Base-by-base conservation (phyloP, 64 coral and sea anemone genomes). In the Montipora cactus region DNA sequence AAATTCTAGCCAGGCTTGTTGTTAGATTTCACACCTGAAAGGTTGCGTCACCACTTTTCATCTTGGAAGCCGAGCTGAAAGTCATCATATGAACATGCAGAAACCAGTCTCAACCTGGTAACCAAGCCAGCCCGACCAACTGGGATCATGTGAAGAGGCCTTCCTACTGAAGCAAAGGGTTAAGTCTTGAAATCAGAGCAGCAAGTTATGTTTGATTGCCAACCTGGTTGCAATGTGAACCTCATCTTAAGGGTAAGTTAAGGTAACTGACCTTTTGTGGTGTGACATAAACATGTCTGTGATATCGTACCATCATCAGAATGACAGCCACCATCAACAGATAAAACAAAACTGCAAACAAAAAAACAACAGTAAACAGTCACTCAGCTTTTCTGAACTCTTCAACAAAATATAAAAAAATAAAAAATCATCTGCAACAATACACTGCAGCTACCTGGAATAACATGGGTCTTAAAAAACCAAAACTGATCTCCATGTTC, bases 401-500 rank as follows among this genome's bases (percentile, higher is more conserved):
- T 9, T 71, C 10, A 23, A 4, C 18, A 21, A 67, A 67, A 4
- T 14, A 18, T 67, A 13, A 67, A 14, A 67, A 75, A 20, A 22
- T 18, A 22, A 15, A 44, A 18, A 67, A 25, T 20, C 18, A 48
- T 1, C 11, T 49, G 13, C 16, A 87, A 18, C 44, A n/a, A 45
- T 45, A 57, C 19, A 49, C 37, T 37, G 22, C 19, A 23, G 18
- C 19, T 99, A 99, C 98, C 98, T 87, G 95, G 95, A 80, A 92
- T 99, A 21, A 99, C 92, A 76, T 99, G 95, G 49, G 92, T 99
- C 47, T 92, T 99, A 69, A 96, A 99, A 81, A 99, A 99, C 75
- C 83, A 49, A 76, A 96, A 95, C 87, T 78, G 78, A 53, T 99
- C 93, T n/a, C 95, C 98, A 75, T 92, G 81, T 59, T 94, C 68